Base-by-base conservation (phyloP, 2,888 invertebrate species). In the Mactromeris polynyma region DNA sequence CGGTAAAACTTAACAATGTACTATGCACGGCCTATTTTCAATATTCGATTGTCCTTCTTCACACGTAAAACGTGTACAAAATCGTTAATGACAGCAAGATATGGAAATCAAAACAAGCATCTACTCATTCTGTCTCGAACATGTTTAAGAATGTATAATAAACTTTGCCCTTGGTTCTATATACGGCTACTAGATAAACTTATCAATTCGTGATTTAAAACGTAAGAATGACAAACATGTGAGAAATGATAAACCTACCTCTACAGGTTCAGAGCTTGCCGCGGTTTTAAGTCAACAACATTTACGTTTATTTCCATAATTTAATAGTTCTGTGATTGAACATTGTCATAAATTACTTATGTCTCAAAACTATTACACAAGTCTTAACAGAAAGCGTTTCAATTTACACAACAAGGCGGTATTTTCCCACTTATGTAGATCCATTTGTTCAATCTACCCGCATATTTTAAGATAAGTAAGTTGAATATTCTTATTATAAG, bases 401-500 rank as follows among this genome's bases (percentile, higher is more conserved):
- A n/a, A 64, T 26, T 26, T 26, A 26, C 58, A 64, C 58, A 64
- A 26, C 26, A 64, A 21, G 58, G 11, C 26, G 26, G 26, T 64
- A 26, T 64, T 64, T 64, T 64, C 58, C 26, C 26, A 26, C 26
- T 26, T 26, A n/a, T 9, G 7, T 26, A n/a, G 58, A n/a, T 64
- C 58, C 3, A n/a, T 64, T 54, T 26, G 58, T 64, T 26, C n/a
- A 64, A 64, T 26, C 58, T 26, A 64, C 58, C 58, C 58, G 58
- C 58, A 64, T 64, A 64, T 64, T 64, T 64, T 64, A 64, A 64
- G 58, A 6, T 64, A 64, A 64, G 58, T 64, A n/a, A 73, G 33
- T 36, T 33, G 26, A 73, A 73, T 73, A 73, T 31, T 19, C 26
- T 73, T 33, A 73, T 73, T n/a, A n/a, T n/a, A 26, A 21, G 9